Percentiles rank a stretch among this genome's conserved stretches.
These are phyloP conservation scores for Mormoops blainvillei DNA, from an alignment of 2,113 vertebrate genomes.

Conservation along the genomic window DNA sequence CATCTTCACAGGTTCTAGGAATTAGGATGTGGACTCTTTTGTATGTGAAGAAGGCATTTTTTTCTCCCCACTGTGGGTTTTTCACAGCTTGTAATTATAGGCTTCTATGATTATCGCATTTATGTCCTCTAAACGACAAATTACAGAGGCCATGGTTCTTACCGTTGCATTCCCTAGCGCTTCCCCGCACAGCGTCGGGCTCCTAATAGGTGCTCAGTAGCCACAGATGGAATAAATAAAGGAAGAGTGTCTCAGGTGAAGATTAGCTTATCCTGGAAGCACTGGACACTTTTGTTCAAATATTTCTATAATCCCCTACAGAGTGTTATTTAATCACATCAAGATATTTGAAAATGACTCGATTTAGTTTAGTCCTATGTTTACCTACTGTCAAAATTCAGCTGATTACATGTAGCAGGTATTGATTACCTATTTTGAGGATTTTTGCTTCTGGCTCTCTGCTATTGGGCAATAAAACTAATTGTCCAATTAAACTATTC, in stretches of 20 bases:
- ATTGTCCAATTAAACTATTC: slow-evolving; percentile 56
- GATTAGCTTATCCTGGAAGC: background rate
- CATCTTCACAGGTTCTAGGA: background rate
- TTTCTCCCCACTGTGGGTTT: background rate
- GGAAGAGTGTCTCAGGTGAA: background rate
- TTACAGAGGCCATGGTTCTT: background rate
- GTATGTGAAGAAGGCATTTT: background rate
- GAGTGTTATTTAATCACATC: background rate
- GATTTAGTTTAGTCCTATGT: background rate
- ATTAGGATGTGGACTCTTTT: background rate
- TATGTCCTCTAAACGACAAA: background rate
- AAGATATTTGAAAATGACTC: background rate
- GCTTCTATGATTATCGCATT: background rate
- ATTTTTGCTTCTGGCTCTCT: background rate
- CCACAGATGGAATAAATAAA: background rate
- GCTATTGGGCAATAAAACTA: slow-evolving; percentile 8
- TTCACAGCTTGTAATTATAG: background rate
- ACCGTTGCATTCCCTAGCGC: background rate
- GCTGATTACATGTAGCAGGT: background rate
- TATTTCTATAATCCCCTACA: background rate
- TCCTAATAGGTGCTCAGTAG: background rate
- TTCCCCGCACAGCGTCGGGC: background rate
- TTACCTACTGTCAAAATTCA: slow-evolving; percentile 8
- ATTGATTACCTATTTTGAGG: slow-evolving; percentile 44
- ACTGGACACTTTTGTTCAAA: background rate